phyloP scores from a whole-genome alignment of 2,888 invertebrate species.

The Tolmerus cingulatus region DNA sequence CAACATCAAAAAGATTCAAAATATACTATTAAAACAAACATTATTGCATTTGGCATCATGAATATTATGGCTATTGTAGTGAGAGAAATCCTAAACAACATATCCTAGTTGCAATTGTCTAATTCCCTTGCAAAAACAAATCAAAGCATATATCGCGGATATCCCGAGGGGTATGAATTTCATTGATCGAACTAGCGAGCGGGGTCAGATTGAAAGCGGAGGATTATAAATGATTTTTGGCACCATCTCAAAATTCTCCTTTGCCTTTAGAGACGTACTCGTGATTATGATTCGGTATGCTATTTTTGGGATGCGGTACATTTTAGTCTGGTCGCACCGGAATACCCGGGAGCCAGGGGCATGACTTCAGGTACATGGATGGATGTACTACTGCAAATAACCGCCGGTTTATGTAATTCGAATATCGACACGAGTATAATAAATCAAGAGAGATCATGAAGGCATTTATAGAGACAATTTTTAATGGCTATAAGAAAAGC shows the following conservation, averaged over 20 bases:
- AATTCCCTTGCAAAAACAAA: not conserved
- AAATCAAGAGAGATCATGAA: not conserved
- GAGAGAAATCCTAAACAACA: not conserved
- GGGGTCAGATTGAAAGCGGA: not conserved
- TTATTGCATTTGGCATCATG: not conserved
- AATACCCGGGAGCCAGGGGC: not conserved
- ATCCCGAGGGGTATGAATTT: not conserved
- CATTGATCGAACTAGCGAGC: not conserved
- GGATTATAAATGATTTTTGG: not conserved
- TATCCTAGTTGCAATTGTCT: not conserved
- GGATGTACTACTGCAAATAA: not conserved
- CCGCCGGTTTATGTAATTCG: not conserved
- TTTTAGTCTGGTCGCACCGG: not conserved
- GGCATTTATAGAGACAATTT: not conserved
- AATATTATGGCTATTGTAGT: not conserved
- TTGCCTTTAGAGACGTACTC: not conserved
- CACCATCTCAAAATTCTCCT: not conserved
- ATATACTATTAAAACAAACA: not conserved
- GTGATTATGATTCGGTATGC: not conserved
- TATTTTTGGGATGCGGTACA: not conserved
- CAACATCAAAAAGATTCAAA: not conserved
- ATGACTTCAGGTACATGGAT: not conserved
- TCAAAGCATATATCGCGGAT: not conserved
- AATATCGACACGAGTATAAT: not conserved
- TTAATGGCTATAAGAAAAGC: not conserved